Base-by-base conservation (phyloP, 2,797 vertebrate species). In the Arctocebus calabarensis region DNA sequence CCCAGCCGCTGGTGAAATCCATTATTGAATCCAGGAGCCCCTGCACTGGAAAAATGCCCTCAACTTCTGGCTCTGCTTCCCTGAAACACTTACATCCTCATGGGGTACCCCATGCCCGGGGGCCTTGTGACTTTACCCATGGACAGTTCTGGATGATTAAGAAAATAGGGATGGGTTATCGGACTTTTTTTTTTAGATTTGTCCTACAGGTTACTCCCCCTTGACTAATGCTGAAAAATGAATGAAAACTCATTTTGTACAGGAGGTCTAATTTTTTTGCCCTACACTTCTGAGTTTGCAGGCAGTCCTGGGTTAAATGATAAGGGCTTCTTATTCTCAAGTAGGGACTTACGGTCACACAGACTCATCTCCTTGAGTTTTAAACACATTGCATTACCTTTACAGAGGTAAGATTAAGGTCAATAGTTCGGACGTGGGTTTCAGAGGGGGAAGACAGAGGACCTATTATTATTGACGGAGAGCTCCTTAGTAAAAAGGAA, bases 341-440 rank as follows among this genome's bases (percentile, higher is more conserved):
- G 2, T 11, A 32, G 1, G 52, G 6, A 64, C 17, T 73, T 52
- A 23, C 0, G 32, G 14, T 57, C 19, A 70, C 59, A 57, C 3
- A 25, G 32, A 16, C 23, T 93, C 82, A 48, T 75, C 62, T 75
- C 14, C 25, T 2, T 62, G 34, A 79, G 81, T 81, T 55, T 92
- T 91, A 2, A 52, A 86, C 66, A 85, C 13, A 3, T 11, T 52
- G 7, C 1, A 34, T 52, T 73, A 84, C 61, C 78, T 97, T 66
- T 90, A 74, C 48, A 96, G 66, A 94, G 71, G 48, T n/a, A 74
- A 73, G 77, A 57, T 90, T 81, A 59, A 91, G 77, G 90, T 68
- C 77, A 48, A 85, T 20, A 68, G 52, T 48, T 96, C 68, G n/a
- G 25, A 88, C 48, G 37, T 70, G 34, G 73, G 34, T 48, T 79